Base-by-base conservation (phyloP, 2,797 vertebrate species). In the Numenius phaeopus region DNA sequence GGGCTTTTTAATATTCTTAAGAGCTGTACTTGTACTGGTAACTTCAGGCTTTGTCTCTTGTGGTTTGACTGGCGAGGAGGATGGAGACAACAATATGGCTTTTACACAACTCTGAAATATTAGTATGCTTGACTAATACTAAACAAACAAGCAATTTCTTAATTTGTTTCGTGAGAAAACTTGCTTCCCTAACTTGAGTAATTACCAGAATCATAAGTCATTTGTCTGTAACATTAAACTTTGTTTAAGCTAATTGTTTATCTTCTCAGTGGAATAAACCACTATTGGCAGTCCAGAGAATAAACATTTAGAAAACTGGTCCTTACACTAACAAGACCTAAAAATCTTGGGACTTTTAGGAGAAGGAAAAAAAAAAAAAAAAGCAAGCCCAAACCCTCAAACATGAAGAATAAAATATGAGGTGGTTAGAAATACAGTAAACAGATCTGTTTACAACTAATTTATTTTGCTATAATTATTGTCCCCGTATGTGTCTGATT, bases 141-240 rank as follows among this genome's bases (percentile, higher is more conserved):
- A 80, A 90, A 62, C 39, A 87, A 92, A 83, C n/a, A 57, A 92
- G 70, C 15, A 62, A 64, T 81, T 91, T 66, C 42, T n/a, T 89
- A 73, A 87, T 89, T 89, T 83, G 34, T 80, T 90, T 96, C 34
- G 62, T 94, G 46, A 90, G 67, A 93, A 91, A 71, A 61, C 57
- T 94, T 87, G 47, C 40, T 95, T 44, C 57, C 18, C 21, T 44
- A 87, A 21, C 73, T 67, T 83, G 40, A 75, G 37, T 59, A 94
- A 94, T 95, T 89, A 89, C 47, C 59, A 94, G 55, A 73, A 95
- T 83, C 34, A 7, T 32, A 90, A 90, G 17, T 89, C 10, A 76
- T 76, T 93, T 93, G 46, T 72, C 58, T 69, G 21, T 91, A 90
- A 71, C 18, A 24, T 79, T 85, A 89, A 61, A 66, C 46, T 69